Evolutionary conservation across 2,797 vertebrate species (phyloP).

Genomic region (Artibeus jamaicensis): DNA sequence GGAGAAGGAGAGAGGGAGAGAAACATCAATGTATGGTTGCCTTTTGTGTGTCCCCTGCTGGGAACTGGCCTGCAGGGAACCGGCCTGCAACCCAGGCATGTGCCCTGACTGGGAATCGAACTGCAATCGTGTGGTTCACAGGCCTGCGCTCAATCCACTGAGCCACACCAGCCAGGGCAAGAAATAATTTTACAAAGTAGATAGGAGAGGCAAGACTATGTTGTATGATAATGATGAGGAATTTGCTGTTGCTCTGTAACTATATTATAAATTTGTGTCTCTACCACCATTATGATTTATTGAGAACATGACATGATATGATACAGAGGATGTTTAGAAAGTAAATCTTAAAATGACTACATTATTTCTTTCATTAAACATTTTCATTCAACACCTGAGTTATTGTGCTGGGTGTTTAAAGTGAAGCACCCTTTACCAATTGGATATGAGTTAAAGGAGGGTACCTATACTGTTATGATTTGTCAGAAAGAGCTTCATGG

Average conservation of each 20-base stretch:
- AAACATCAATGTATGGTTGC: no score
- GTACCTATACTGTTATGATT: background rate
- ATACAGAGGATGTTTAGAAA: background rate
- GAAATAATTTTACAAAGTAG: no score
- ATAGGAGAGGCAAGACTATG: background rate
- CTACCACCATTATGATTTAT: background rate
- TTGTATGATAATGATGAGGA: background rate
- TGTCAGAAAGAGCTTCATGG: background rate
- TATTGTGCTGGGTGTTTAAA: background rate
- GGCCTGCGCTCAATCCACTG: no score
- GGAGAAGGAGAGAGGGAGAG: no score
- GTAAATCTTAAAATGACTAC: background rate
- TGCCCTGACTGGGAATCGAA: no score
- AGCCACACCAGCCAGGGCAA: no score
- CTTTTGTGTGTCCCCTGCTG: no score
- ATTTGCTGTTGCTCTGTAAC: background rate
- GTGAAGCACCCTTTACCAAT: background rate
- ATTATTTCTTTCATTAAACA: background rate
- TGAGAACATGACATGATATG: background rate
- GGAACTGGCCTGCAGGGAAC: no score
- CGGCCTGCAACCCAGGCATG: no score
- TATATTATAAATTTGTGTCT: conserved; percentile 5
- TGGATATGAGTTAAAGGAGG: background rate
- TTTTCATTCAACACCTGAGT: background rate
- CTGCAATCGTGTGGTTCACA: no score